A percentile compares a stretch with the other conserved stretches of the same genome.
Conservation (phyloP, 2,888 invertebrate genomes). For the Phorcus lineatus region DNA sequence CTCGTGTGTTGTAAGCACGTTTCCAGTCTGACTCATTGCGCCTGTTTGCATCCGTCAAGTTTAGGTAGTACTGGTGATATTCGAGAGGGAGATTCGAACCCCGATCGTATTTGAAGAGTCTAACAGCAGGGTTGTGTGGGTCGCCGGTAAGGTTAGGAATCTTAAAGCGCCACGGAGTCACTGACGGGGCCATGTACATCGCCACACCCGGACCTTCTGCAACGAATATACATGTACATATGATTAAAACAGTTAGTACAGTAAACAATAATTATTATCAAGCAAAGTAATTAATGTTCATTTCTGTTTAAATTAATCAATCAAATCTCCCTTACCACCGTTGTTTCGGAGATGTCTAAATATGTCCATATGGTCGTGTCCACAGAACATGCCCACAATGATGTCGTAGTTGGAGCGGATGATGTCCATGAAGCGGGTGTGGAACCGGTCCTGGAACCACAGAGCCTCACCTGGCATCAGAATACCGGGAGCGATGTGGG, state of each 20-base stretch:
- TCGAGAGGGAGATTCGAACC: slow-evolving; percentile 83
- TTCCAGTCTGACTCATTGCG: slow-evolving; percentile 86
- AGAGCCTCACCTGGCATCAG: slow-evolving; percentile 52
- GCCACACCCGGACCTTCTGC: slow-evolving; percentile 86
- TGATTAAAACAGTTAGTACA: background rate
- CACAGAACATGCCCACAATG: slow-evolving; percentile 72
- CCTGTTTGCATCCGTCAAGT: slow-evolving; percentile 81
- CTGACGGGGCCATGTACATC: slow-evolving; percentile 89
- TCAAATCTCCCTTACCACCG: slow-evolving; percentile 18
- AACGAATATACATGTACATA: background rate
- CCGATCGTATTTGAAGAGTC: slow-evolving; percentile 92
- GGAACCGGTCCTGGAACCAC: slow-evolving; percentile 73
- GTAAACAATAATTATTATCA: background rate
- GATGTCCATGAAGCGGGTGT: slow-evolving; percentile 66
- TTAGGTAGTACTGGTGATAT: slow-evolving; percentile 92
- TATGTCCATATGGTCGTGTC: slow-evolving; percentile 70
- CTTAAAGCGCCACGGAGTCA: slow-evolving; percentile 87
- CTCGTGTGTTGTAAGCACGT: slow-evolving; percentile 88
- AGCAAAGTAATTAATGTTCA: too few relatives aligned
- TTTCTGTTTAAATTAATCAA: too few relatives aligned
- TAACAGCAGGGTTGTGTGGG: slow-evolving; percentile 88
- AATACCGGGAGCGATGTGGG: slow-evolving; percentile 80
- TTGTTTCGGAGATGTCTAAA: slow-evolving; percentile 62
- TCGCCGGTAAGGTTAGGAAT: slow-evolving; percentile 58
- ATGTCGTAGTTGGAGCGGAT: slow-evolving; percentile 63